Conservation (phyloP, 1,140 invertebrate genomes). For the Pseudomyrmex flavicornis region DNA sequence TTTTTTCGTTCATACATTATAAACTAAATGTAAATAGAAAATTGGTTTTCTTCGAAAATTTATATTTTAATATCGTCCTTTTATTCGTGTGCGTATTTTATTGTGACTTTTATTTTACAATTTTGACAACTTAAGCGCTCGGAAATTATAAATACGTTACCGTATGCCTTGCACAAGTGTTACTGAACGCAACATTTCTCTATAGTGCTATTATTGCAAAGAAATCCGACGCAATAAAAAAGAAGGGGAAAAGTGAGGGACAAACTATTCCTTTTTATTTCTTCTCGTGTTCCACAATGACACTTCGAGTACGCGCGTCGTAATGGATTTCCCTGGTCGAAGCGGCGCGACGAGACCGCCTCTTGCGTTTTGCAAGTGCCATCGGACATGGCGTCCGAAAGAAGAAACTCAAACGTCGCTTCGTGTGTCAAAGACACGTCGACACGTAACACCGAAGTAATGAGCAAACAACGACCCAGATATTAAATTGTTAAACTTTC, state of each 20-base stretch:
- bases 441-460: slow-evolving; percentile 20
- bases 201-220: slow-evolving; percentile 31
- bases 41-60: no score
- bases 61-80: no score
- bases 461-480: slow-evolving; percentile 49
- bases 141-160: no score
- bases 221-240: slow-evolving; percentile 9
- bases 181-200: neutral
- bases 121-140: no score
- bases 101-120: no score
- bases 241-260: no score
- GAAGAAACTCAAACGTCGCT: slow-evolving; percentile 42
- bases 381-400: slow-evolving; percentile 33
- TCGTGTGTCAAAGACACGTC: slow-evolving; percentile 31
- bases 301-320: slow-evolving; percentile 8
- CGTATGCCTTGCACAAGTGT: no score
- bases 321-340: slow-evolving; percentile 56
- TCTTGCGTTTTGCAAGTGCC: slow-evolving; percentile 47
- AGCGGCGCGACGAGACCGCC: slow-evolving; percentile 15
- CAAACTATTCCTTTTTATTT: slow-evolving; percentile 41
- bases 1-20: no score
- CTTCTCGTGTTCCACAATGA: neutral
- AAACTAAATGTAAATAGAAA: no score
- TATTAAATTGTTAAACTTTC: slow-evolving; percentile 30
- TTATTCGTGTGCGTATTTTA: no score